Evolutionary conservation across 2,888 invertebrate species (phyloP).

Genomic region (Theretra japonica): DNA sequence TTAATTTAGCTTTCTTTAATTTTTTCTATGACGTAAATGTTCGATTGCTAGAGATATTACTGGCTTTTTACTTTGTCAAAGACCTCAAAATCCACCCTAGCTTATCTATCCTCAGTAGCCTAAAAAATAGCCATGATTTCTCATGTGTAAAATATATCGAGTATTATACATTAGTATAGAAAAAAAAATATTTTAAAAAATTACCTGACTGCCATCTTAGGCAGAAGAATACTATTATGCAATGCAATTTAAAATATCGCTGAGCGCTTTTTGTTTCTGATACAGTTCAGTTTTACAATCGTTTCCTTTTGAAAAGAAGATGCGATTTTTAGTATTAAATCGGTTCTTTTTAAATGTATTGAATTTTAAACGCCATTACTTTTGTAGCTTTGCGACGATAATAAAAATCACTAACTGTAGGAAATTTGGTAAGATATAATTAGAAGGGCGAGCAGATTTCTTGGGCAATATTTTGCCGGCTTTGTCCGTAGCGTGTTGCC

Average conservation of each 20-base stretch:
- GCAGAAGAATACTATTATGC: background rate
- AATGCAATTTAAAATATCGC: conserved; percentile 6
- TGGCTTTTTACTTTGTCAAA: too few species aligned
- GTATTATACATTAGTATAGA: too few species aligned
- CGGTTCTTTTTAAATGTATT: background rate
- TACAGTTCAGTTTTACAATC: background rate
- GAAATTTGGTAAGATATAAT: background rate
- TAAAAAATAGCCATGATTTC: too few species aligned
- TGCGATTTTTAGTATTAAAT: background rate
- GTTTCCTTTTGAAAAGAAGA: background rate
- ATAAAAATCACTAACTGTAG: background rate
- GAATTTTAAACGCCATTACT: background rate
- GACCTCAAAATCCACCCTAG: too few species aligned
- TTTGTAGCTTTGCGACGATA: too few species aligned
- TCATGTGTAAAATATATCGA: too few species aligned
- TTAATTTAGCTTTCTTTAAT: too few species aligned
- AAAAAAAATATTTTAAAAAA: too few species aligned
- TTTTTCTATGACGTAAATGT: too few species aligned
- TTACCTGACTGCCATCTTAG: background rate
- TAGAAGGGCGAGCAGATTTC: conserved; percentile 14
- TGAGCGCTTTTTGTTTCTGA: background rate
- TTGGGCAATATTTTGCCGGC: conserved; percentile 11
- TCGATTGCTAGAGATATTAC: too few species aligned
- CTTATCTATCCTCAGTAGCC: too few species aligned
- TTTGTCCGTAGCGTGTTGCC: conserved; percentile 39